These are phyloP conservation scores for Heliconius hewitsoni DNA, from an alignment of 1,140 invertebrate genomes.

Conservation along the genomic window DNA sequence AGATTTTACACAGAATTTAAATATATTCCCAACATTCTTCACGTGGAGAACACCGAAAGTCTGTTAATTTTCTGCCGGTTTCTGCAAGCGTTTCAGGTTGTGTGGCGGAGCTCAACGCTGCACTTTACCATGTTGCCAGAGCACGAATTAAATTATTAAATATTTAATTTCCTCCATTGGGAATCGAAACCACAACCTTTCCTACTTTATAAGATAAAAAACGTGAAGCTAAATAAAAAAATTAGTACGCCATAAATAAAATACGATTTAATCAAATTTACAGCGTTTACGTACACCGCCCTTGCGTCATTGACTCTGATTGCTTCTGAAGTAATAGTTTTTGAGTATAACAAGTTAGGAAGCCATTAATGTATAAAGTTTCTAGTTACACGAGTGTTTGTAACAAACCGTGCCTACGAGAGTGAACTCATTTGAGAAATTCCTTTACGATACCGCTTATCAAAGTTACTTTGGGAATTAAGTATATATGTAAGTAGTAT, in stretches of 20 bases:
- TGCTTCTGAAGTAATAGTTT: slow-evolving; percentile 31
- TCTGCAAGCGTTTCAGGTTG: too few relatives aligned
- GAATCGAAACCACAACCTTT: too few relatives aligned
- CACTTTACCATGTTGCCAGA: too few relatives aligned
- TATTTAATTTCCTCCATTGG: too few relatives aligned
- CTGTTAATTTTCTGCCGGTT: too few relatives aligned
- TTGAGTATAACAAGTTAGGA: slow-evolving; percentile 28
- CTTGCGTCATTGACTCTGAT: slow-evolving; percentile 20
- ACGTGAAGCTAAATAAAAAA: too few relatives aligned
- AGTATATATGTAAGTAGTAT: background rate
- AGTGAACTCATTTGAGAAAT: slow-evolving; percentile 29
- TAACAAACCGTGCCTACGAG: slow-evolving; percentile 25
- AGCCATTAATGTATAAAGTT: slow-evolving; percentile 33
- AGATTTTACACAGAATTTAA: too few relatives aligned
- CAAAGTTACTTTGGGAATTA: slow-evolving; percentile 9
- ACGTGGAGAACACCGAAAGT: too few relatives aligned
- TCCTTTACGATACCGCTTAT: slow-evolving; percentile 20
- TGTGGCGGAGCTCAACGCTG: too few relatives aligned
- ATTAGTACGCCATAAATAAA: background rate
- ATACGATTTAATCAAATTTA: background rate
- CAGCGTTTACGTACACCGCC: background rate
- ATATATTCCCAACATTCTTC: too few relatives aligned
- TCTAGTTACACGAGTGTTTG: slow-evolving; percentile 18
- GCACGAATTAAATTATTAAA: too few relatives aligned
- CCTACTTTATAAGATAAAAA: too few relatives aligned